phyloP scores from a whole-genome alignment of 2,797 vertebrate species.

The Mormyrus hasselquistii region DNA sequence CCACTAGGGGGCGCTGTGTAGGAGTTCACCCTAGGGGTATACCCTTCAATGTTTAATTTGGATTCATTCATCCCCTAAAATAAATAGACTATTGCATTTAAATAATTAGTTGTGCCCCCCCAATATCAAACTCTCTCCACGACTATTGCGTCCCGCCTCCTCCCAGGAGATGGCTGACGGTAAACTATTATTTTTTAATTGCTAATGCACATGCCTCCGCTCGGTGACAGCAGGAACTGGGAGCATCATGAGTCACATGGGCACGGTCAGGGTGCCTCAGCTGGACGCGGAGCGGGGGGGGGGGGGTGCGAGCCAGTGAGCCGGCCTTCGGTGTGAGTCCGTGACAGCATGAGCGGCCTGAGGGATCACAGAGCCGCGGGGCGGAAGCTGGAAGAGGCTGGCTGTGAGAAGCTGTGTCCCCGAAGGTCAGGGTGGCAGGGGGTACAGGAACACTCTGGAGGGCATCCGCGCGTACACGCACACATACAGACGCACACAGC shows the following conservation, averaged over 20 bases:
- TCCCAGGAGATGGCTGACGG: background rate
- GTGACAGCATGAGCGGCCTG: slow-evolving; percentile 50
- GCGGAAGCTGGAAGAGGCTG: background rate
- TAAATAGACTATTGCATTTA: background rate
- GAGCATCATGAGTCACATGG: background rate
- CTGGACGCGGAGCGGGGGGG: background rate
- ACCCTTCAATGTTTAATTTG: background rate
- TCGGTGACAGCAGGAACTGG: background rate
- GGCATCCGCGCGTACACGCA: background rate
- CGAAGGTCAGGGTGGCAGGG: slow-evolving; percentile 5
- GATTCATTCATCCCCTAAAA: background rate
- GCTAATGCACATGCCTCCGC: background rate
- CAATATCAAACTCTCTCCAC: background rate
- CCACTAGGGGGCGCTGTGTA: background rate
- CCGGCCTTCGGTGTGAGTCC: slow-evolving; percentile 39
- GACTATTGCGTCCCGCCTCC: background rate
- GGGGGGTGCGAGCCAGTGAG: background rate
- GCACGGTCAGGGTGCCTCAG: background rate
- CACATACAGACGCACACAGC: background rate
- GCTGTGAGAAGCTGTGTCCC: background rate
- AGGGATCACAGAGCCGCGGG: slow-evolving; percentile 28
- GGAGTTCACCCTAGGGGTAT: background rate
- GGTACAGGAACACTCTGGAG: background rate
- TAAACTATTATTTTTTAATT: background rate
- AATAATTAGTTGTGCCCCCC: background rate